These are phyloP conservation scores for Latrodectus hesperus DNA, from an alignment of 2,888 invertebrate genomes.

Conservation along the genomic window DNA sequence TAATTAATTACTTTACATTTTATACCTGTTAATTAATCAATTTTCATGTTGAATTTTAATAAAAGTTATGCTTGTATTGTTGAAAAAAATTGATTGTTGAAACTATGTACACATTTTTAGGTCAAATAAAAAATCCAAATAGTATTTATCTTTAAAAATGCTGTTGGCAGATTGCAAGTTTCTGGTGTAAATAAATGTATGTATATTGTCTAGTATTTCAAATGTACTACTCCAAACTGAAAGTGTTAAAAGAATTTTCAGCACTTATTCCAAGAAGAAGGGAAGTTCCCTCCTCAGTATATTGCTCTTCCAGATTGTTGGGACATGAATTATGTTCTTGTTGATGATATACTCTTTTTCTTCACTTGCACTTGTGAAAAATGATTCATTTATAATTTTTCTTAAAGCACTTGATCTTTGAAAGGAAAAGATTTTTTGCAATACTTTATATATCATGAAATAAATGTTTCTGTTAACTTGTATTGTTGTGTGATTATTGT, in stretches of 20 bases:
- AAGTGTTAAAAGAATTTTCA: constrained; percentile 25
- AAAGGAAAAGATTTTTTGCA: constrained; percentile 52
- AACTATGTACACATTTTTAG: too few species aligned
- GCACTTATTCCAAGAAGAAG: background rate
- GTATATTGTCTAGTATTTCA: constrained; percentile 18
- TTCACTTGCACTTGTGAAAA: constrained; percentile 58
- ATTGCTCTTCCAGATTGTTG: background rate
- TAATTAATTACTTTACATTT: too few species aligned
- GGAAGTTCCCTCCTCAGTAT: background rate
- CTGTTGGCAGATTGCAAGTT: constrained; percentile 32
- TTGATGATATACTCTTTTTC: background rate
- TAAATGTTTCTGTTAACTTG: constrained; percentile 66
- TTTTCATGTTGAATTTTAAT: too few species aligned
- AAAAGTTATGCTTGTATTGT: too few species aligned
- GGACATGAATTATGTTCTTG: background rate
- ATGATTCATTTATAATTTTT: constrained; percentile 55
- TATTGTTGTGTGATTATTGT: constrained; percentile 12
- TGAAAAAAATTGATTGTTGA: too few species aligned
- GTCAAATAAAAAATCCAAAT: background rate
- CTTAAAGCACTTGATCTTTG: constrained; percentile 63
- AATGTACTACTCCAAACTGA: constrained; percentile 40
- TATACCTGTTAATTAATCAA: too few species aligned
- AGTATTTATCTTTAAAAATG: background rate
- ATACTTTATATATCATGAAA: constrained; percentile 67
- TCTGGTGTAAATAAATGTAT: background rate